Percentiles rank a stretch among this genome's conserved stretches.
Evolutionary conservation across 2,888 invertebrate genomes (phyloP).

Genomic region (Cecidostiba fungosa): DNA sequence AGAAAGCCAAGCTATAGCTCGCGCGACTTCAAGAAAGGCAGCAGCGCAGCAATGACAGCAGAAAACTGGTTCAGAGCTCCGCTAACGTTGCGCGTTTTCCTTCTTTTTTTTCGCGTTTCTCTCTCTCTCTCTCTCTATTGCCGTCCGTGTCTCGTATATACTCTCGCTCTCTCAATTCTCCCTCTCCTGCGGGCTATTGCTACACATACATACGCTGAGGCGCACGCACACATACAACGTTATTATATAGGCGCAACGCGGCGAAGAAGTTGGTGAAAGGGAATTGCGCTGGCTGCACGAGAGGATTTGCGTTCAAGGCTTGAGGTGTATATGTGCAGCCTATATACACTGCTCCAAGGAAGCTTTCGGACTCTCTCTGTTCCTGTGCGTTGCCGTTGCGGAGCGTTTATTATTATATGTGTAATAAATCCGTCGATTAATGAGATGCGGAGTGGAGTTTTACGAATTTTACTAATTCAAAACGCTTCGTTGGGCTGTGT

Average conservation of each 20-base stretch:
- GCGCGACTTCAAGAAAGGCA: not conserved
- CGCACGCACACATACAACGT: too few species aligned
- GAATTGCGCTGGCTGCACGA: conserved; percentile 65
- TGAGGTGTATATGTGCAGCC: conserved; percentile 54
- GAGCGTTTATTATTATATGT: too few species aligned
- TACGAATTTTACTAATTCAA: too few species aligned
- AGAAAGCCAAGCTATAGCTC: not conserved
- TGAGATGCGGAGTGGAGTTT: too few species aligned
- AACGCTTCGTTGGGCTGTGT: too few species aligned
- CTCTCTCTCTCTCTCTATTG: conserved; percentile 17
- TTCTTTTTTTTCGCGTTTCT: conserved; percentile 35
- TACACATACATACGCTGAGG: too few species aligned
- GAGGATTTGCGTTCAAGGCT: conserved; percentile 76
- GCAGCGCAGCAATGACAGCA: conserved; percentile 41
- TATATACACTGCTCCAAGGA: conserved; percentile 53
- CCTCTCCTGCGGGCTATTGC: too few species aligned
- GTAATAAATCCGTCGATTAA: too few species aligned
- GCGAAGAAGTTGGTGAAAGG: conserved; percentile 73
- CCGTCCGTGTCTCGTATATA: too few species aligned
- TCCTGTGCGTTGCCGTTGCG: conserved; percentile 16
- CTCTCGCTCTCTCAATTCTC: not conserved
- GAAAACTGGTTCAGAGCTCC: conserved; percentile 52
- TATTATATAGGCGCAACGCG: too few species aligned
- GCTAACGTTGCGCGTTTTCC: conserved; percentile 42
- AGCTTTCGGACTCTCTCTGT: conserved; percentile 71